phyloP scores from a whole-genome alignment of 2,797 vertebrate species.

The Allobates femoralis region DNA sequence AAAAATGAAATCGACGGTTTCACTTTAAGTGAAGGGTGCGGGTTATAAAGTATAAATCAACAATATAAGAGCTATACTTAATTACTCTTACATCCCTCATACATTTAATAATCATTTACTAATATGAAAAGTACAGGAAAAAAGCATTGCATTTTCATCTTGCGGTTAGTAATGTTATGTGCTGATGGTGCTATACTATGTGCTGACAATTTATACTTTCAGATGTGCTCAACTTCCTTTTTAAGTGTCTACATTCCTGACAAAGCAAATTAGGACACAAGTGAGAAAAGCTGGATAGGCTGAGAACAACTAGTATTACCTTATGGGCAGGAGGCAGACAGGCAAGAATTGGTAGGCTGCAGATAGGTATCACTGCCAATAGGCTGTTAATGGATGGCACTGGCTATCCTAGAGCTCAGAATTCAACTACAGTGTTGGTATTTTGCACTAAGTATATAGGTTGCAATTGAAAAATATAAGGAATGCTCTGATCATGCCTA shows the following conservation, averaged over 20 bases:
- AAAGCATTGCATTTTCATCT: not conserved
- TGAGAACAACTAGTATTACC: not conserved
- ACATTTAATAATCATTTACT: not conserved
- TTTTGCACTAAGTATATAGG: too few relatives aligned
- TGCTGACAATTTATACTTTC: not conserved
- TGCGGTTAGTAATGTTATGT: not conserved
- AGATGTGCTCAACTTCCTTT: constrained; percentile 1
- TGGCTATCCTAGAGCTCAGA: too few relatives aligned
- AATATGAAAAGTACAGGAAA: not conserved
- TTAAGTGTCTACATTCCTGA: not conserved
- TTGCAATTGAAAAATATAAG: too few relatives aligned
- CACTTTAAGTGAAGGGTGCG: too few relatives aligned
- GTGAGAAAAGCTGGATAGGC: not conserved
- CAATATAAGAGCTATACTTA: not conserved
- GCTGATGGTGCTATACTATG: not conserved
- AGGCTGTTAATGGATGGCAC: not conserved
- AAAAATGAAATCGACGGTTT: too few relatives aligned
- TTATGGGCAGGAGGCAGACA: not conserved
- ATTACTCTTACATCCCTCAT: not conserved
- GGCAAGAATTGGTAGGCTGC: too few relatives aligned
- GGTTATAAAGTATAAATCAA: not conserved
- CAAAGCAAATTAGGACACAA: not conserved
- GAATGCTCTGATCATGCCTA: too few relatives aligned
- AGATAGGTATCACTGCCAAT: not conserved
- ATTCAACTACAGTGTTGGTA: too few relatives aligned